Conservation (phyloP, 2,113 vertebrate genomes). For the Xiphophorus couchianus region DNA sequence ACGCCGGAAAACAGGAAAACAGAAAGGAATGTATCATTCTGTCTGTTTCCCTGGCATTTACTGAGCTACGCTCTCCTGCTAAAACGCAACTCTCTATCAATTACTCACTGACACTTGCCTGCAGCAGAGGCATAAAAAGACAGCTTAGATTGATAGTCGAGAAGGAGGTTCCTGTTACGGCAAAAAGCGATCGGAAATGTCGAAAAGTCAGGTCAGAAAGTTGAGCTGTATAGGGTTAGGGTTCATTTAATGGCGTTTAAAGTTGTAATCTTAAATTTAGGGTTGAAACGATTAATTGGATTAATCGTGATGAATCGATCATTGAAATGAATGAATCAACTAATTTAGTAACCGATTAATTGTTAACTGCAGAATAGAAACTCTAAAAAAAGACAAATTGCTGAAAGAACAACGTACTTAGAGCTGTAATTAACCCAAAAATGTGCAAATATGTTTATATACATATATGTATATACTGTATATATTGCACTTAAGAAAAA, state of each 20-base stretch:
- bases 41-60: conserved; percentile 53
- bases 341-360: too few relatives aligned
- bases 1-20: conserved; percentile 26
- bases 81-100: conserved; percentile 52
- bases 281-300: too few relatives aligned
- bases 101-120: conserved; percentile 62
- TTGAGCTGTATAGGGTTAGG: conserved; percentile 9
- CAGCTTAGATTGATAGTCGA: conserved; percentile 37
- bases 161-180: conserved; percentile 1
- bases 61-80: conserved; percentile 46
- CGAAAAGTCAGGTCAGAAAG: conserved; percentile 24
- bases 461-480: too few relatives aligned
- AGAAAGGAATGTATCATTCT: conserved; percentile 27
- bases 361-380: too few relatives aligned
- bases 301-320: too few relatives aligned
- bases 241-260: background rate
- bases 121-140: conserved; percentile 39
- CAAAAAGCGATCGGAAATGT: conserved; percentile 9
- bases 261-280: conserved; percentile 6
- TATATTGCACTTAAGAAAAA: too few relatives aligned
- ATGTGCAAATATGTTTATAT: too few relatives aligned
- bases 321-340: too few relatives aligned
- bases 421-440: too few relatives aligned
- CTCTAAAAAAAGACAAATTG: too few relatives aligned
- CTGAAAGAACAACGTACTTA: too few relatives aligned